Evolutionary conservation across 2,888 invertebrate species (phyloP).

Genomic region (Orthonychiurus folsomi): DNA sequence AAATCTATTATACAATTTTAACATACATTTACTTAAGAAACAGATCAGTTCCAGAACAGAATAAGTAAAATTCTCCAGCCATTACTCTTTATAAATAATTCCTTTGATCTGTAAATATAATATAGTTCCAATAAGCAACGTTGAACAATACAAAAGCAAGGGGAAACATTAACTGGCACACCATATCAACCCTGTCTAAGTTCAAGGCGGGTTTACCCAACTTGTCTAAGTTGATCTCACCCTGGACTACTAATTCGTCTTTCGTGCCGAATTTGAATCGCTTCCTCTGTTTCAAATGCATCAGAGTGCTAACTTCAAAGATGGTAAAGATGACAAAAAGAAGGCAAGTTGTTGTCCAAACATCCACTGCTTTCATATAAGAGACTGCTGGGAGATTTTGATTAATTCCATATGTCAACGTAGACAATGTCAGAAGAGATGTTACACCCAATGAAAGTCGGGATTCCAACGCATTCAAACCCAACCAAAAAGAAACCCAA

Average conservation of each 20-base stretch:
- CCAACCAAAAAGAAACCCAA: constrained; percentile 10
- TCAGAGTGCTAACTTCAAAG: not conserved
- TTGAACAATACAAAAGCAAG: not conserved
- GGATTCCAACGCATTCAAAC: constrained; percentile 9
- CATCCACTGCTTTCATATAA: constrained; percentile 49
- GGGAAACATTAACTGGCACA: not conserved
- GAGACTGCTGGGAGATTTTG: constrained; percentile 48
- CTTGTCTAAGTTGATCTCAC: not conserved
- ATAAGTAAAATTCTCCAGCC: too few species aligned
- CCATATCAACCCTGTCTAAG: not conserved
- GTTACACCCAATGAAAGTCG: constrained; percentile 45
- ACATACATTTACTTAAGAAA: too few species aligned
- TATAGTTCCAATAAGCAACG: not conserved
- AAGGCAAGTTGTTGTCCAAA: constrained; percentile 43
- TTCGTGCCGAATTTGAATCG: not conserved
- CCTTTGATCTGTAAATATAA: not conserved
- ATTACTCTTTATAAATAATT: too few species aligned
- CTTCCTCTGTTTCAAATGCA: not conserved
- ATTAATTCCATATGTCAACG: constrained; percentile 47
- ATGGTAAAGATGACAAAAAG: not conserved
- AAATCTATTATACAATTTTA: too few species aligned
- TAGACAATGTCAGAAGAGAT: constrained; percentile 49
- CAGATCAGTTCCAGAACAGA: too few species aligned
- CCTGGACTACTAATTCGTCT: not conserved
- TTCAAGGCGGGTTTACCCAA: not conserved